Evolutionary conservation across 1,140 invertebrate species (phyloP).

Genomic region (Diuraphis noxia): DNA sequence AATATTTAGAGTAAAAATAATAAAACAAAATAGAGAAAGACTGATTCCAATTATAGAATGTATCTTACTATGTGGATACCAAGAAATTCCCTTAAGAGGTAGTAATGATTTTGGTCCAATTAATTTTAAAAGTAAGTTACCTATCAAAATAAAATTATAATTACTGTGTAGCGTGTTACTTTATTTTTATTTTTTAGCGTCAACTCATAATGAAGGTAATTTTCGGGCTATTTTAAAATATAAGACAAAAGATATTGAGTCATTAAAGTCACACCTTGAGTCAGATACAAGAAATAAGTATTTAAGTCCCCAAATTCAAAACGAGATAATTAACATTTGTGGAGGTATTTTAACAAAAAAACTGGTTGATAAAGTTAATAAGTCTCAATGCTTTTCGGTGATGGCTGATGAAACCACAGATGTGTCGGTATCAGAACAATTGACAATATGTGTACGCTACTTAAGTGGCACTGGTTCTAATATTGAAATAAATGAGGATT

Average conservation of each 20-base stretch:
- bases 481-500: background rate
- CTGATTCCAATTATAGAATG: background rate
- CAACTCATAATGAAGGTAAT: background rate
- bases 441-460: background rate
- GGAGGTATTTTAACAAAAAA: background rate
- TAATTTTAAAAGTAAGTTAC: slow-evolving; percentile 58
- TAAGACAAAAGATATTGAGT: background rate
- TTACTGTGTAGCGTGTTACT: background rate
- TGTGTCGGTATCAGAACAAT: background rate
- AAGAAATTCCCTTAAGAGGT: background rate
- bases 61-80: background rate
- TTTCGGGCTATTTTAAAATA: background rate
- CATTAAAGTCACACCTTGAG: background rate
- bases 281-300: slow-evolving; percentile 33
- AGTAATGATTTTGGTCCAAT: slow-evolving; percentile 58
- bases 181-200: background rate
- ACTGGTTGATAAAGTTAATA: background rate
- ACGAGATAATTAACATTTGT: background rate
- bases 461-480: background rate
- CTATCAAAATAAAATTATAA: background rate
- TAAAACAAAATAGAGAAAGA: slow-evolving; percentile 2
- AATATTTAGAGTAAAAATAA: background rate
- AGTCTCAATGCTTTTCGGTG: background rate
- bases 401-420: background rate
- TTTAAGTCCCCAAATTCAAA: background rate